Evolutionary conservation across 2,797 vertebrate species (phyloP), one percentile per base, ranked within the genome.

Genomic region (Cirrhinus mrigala): DNA sequence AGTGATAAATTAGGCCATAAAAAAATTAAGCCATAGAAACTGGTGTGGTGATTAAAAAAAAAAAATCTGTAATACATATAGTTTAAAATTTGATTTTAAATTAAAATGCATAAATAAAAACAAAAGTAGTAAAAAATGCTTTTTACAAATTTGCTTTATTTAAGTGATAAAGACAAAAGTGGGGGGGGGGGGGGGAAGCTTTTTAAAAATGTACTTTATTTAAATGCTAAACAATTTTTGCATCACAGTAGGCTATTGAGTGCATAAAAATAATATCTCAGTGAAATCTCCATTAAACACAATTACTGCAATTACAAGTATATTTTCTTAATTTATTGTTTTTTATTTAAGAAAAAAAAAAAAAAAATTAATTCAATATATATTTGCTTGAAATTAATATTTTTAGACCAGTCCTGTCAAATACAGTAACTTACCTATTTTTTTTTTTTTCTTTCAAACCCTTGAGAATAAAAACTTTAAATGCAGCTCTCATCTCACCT

Each of bases 401-500:
- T 33, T 52, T 52, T 52, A 33, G 71, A 48, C 16, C 46, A 20
- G 16, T 52, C 46, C 48, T 22, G 29, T 68, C 40, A 44, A 64
- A 29, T 76, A n/a, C 11, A 37, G 27, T n/a, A 22, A 76, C 73
- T 22, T 22, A 20, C 29, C 3, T 27, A 27, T 10, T 11, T 2
- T 16, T 22, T 48, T 22, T 48, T 24, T 54, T 22, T n/a, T 24
- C 44, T 62, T 40, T 9, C 4, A 6, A 22, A 80, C 54, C 40
- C n/a, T 75, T 20, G 33, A 46, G 33, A 60, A 60, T 48, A 68
- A 9, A 9, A 29, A 33, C 37, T 58, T 60, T 64, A 22, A 58
- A 83, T 75, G 44, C 18, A 33, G 27, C 56, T 79, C 79, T 58
- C 54, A 44, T 88, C n/a, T 70, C 40, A 79, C 24, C n/a, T 74